Percentiles rank a stretch among this genome's conserved stretches.
phyloP scores from a whole-genome alignment of 2,113 vertebrate species.

The Rissa tridactyla region DNA sequence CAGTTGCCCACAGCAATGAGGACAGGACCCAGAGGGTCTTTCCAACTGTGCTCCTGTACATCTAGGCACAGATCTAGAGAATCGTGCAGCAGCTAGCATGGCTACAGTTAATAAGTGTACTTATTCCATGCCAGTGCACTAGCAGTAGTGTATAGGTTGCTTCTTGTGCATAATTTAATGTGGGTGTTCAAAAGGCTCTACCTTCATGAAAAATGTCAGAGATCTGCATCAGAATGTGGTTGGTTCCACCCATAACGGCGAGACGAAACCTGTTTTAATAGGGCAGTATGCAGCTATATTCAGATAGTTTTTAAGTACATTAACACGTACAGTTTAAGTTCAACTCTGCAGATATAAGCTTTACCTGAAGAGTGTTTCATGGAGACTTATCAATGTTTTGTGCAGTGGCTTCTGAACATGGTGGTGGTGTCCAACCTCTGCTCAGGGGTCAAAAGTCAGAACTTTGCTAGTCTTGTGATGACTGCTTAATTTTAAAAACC shows the following conservation, averaged over 20 bases:
- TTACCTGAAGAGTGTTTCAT: background rate
- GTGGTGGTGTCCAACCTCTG: background rate
- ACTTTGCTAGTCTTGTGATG: background rate
- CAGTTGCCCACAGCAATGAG: background rate
- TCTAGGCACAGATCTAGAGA: background rate
- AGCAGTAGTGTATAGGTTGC: background rate
- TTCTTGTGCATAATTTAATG: background rate
- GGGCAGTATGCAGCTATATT: background rate
- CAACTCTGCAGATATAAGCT: background rate
- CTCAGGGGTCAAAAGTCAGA: background rate
- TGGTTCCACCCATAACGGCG: background rate
- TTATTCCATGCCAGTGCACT: background rate
- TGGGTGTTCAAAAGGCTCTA: constrained; percentile 13
- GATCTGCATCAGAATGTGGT: background rate
- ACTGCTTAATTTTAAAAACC: background rate
- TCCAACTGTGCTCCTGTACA: background rate
- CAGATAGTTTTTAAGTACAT: background rate
- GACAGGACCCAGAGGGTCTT: background rate
- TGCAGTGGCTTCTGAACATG: fast-evolving
- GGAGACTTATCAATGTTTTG: background rate
- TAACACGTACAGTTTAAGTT: background rate
- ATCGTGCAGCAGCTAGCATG: fast-evolving
- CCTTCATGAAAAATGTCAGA: background rate
- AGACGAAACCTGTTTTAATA: background rate
- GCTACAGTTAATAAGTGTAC: background rate